Conservation (phyloP, 2,888 invertebrate species). For the Orchesellides sinensis region DNA sequence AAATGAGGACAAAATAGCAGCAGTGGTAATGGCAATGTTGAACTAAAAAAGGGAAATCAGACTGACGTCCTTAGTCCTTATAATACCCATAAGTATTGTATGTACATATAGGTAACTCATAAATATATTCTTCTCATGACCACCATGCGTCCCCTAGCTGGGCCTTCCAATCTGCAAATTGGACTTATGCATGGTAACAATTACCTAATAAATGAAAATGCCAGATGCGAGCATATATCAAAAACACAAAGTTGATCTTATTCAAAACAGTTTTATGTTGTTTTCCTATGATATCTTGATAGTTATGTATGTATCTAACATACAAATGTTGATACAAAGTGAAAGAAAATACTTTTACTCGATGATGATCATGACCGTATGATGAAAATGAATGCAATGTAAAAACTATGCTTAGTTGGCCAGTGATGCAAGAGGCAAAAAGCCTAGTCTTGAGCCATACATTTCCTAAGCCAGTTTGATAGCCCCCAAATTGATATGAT, state of each 20-base stretch:
- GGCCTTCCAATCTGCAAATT: constrained; percentile 17
- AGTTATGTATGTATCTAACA: not conserved
- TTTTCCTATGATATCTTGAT: not conserved
- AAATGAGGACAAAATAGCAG: too few species aligned
- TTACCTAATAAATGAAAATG: constrained; percentile 33
- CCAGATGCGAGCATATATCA: constrained; percentile 40
- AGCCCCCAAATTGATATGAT: constrained; percentile 45
- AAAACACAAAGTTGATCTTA: constrained; percentile 16
- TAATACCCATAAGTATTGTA: too few species aligned
- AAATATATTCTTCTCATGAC: too few species aligned
- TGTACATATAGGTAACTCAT: too few species aligned
- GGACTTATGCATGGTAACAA: constrained; percentile 5
- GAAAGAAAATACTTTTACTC: not conserved
- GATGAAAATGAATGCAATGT: too few species aligned
- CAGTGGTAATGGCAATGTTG: too few species aligned
- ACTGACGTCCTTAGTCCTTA: too few species aligned
- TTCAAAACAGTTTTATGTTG: constrained; percentile 9
- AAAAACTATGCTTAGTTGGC: too few species aligned
- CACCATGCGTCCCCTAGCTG: constrained; percentile 3
- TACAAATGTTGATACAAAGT: not conserved
- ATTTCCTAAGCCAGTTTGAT: constrained; percentile 26
- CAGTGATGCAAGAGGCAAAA: too few species aligned
- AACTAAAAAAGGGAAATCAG: too few species aligned
- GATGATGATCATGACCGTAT: not conserved
- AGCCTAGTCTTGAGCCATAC: too few species aligned